Conservation (phyloP, 2,797 vertebrate species). For the Thalassophryne amazonica region DNA sequence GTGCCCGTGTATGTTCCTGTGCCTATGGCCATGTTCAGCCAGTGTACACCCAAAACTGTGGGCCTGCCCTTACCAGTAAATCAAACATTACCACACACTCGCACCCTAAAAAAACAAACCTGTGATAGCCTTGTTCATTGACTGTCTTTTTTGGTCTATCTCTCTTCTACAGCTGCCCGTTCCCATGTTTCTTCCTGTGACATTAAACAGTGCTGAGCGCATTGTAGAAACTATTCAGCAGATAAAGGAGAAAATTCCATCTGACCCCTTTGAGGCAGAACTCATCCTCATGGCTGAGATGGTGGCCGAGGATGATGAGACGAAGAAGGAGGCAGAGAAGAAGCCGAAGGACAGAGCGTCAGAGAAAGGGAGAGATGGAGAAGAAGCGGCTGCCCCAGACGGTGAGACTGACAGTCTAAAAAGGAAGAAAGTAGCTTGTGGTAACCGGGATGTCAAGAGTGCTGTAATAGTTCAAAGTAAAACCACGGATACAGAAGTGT, state of each 20-base stretch:
- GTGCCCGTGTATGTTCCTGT: conserved; percentile 93
- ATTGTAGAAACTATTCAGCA: conserved; percentile 87
- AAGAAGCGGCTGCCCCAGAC: conserved; percentile 70
- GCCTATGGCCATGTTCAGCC: conserved; percentile 93
- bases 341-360: conserved; percentile 11
- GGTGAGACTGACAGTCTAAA: conserved; percentile 63
- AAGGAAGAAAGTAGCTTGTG: no score
- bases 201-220: conserved; percentile 83
- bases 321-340: conserved; percentile 54
- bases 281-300: conserved; percentile 98
- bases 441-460: no score
- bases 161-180: conserved; percentile 83
- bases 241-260: conserved; percentile 89
- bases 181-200: conserved; percentile 90
- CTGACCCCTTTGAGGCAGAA: conserved; percentile 91
- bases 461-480: no score
- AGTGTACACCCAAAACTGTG: conserved; percentile 86
- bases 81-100: not conserved
- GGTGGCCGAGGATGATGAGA: conserved; percentile 89
- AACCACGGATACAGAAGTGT: no score
- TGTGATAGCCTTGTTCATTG: not conserved
- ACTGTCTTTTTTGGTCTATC: not conserved
- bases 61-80: conserved; percentile 90
- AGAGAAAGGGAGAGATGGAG: conserved; percentile 78
- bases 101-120: no score